A percentile compares a stretch with the other conserved stretches of the same genome.
phyloP scores from a whole-genome alignment of 2,888 invertebrate genomes.

The Brassicogethes aeneus region DNA sequence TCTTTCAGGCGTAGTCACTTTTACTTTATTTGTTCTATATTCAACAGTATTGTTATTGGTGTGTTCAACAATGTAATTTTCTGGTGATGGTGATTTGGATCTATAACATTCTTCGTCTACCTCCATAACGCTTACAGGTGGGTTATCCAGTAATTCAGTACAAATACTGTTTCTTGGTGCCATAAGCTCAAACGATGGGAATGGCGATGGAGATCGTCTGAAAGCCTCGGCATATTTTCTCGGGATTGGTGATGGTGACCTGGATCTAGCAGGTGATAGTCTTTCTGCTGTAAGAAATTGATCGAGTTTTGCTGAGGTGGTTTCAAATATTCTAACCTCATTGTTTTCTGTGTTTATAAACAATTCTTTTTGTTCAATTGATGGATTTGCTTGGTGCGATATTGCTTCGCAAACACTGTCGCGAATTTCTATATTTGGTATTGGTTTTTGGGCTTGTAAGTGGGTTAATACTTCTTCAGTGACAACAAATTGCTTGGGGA shows the following conservation, averaged over 20 bases:
- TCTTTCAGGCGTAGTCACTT: constrained; percentile 15
- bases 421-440: constrained; percentile 11
- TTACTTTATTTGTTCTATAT: constrained; percentile 20
- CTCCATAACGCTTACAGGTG: constrained; percentile 38
- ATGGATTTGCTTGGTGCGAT: neutral
- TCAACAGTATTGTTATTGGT: constrained; percentile 19
- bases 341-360: constrained; percentile 1
- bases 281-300: neutral
- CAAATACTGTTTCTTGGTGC: constrained; percentile 31
- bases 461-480: constrained; percentile 13
- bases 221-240: constrained; percentile 4
- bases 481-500: constrained; percentile 22
- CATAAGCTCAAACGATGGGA: constrained; percentile 24
- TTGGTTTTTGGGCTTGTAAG: constrained; percentile 8
- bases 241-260: constrained; percentile 40
- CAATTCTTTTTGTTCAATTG: constrained; percentile 2
- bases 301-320: neutral
- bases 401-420: constrained; percentile 9
- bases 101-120: constrained; percentile 42
- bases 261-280: constrained; percentile 1
- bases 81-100: constrained; percentile 19
- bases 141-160: constrained; percentile 39
- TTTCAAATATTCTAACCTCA: neutral
- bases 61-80: constrained; percentile 16
- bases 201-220: constrained; percentile 30